Evolutionary conservation across 2,888 invertebrate species (phyloP), one percentile per base, ranked within the genome.

Genomic region (Scotopteryx bipunctaria): DNA sequence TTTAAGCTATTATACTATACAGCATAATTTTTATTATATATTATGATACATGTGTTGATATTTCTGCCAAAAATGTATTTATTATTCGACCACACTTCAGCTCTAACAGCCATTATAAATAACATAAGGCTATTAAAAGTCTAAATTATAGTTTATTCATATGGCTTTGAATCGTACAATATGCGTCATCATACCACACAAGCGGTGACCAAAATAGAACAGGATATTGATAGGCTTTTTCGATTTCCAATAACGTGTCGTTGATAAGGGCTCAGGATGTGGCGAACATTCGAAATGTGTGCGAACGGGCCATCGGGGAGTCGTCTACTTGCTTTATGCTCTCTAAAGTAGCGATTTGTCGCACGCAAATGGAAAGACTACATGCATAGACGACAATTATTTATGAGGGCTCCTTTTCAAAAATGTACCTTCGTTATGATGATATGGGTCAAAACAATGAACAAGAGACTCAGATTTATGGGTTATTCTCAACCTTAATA

Each of bases 141-240:
- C 3, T 25, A 23, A 8, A 25, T 27, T 27, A 27, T 27, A n/a
- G n/a, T n/a, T n/a, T n/a, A n/a, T 27, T 11, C 9, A 5, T 1
- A 3, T 4, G 1, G 9, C 3, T 3, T 8, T 23, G n/a, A n/a
- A n/a, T 23, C 23, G 6, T 5, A 27, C 16, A 1, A 9, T 2
- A 15, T 14, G 11, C 9, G 43, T 13, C 35, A 14, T 27, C 33
- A 25, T 11, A 23, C 17, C 1, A 41, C 41, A 41, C 8, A 25
- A 27, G 17, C 49, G 49, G 49, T 51, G 36, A 55, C 64, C 66
- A 75, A 77, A 79, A 77, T 74, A 74, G 71, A 64, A 68, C 67
- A 66, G 71, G 71, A 79, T 76, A 83, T 81, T 77, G 81, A 81
- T 79, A 76, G 78, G 71, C 69, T 65, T 64, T 73, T 78, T 69